A percentile compares a stretch with the other conserved stretches of the same genome.
Conservation (phyloP, 2,888 invertebrate species). For the Plagiodera versicolora region DNA sequence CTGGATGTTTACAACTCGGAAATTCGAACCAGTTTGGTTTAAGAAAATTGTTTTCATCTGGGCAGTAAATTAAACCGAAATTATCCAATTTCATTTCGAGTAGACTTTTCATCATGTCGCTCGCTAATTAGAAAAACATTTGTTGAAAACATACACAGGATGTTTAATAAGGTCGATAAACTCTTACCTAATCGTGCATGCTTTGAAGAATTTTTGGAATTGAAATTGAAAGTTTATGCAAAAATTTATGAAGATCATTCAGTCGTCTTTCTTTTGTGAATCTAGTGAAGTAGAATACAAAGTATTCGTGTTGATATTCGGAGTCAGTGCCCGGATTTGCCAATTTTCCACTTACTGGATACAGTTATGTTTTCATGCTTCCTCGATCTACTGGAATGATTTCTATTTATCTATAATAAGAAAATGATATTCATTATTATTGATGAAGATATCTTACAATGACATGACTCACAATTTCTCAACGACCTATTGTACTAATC, state of each 20-base stretch:
- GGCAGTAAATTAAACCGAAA: slow-evolving; percentile 4
- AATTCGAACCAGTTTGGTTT: not conserved
- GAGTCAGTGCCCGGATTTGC: not conserved
- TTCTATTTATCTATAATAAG: not conserved
- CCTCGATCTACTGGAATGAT: not conserved
- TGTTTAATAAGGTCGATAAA: not conserved
- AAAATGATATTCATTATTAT: too few species aligned
- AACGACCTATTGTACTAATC: too few species aligned
- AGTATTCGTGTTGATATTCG: not conserved
- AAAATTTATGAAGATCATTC: too few species aligned
- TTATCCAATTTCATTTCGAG: slow-evolving; percentile 8
- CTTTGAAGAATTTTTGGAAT: too few species aligned
- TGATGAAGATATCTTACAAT: too few species aligned
- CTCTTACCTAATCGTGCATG: too few species aligned
- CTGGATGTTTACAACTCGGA: not conserved
- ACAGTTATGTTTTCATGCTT: not conserved
- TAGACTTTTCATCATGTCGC: not conserved
- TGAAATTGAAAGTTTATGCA: too few species aligned
- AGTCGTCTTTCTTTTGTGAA: too few species aligned
- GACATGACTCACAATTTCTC: too few species aligned
- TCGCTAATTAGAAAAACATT: not conserved
- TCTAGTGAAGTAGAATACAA: too few species aligned
- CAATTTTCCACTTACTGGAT: not conserved
- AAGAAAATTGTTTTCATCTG: slow-evolving; percentile 1
- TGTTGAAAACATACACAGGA: not conserved